Evolutionary conservation across 2,888 invertebrate species (phyloP), one percentile per base, ranked within the genome.

Genomic region (Gymnoscelis rufifasciata): DNA sequence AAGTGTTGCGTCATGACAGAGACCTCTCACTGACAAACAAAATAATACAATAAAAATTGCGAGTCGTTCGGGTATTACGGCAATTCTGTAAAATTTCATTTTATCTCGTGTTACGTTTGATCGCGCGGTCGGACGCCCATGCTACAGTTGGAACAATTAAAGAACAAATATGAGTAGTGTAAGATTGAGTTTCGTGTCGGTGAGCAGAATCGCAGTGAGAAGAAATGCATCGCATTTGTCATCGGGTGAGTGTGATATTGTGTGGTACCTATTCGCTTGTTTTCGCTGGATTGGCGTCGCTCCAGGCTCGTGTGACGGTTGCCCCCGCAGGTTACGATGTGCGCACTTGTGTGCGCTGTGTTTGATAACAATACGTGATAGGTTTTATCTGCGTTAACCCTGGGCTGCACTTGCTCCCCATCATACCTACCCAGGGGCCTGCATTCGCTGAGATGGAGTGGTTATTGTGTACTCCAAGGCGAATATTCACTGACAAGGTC

Each of bases 1-100:
- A 84, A 83, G 84, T 87, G 87, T 88, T 88, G 88, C 88, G 88
- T 88, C 88, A 88, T 88, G 88, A 83, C 81, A 83, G 78, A 82
- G 77, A 76, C 78, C 83, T 83, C 84, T 86, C 83, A 78, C 86
- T 87, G 86, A 86, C 86, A 88, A 87, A 84, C 77, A 88, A 84
- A 58, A 54, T 57, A 57, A 83, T 83, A 84, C 79, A 84, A 83
- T 81, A 86, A 83, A 83, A 81, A 77, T 83, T 77, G 77, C 75
- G 67, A 74, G 64, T 74, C 64, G 66, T 66, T 74, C 65, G 64
- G 70, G 62, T 67, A 68, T 68, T 68, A 65, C 68, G 58, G 63
- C 64, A 56, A 63, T 56, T 60, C 63, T 66, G 66, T 74, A 70
- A 79, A 33, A 35, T 35, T 35, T 35, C 35, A 76, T 82, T 81